Evolutionary conservation across 2,113 vertebrate species (phyloP).

Genomic region (Varanus komodoensis): DNA sequence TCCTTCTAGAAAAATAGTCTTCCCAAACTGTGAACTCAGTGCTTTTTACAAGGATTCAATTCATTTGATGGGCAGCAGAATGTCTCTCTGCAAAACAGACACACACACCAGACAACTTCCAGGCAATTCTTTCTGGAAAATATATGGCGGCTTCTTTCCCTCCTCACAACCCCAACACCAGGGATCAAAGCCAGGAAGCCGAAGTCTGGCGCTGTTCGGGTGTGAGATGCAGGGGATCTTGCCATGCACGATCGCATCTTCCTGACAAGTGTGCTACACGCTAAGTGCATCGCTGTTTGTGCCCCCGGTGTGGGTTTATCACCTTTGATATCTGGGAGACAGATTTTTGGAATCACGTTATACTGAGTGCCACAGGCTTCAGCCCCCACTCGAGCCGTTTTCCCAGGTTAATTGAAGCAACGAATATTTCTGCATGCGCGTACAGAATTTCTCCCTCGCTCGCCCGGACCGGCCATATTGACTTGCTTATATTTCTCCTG

Average conservation of each 20-base stretch:
- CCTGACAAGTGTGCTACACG: not conserved
- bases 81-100: too few species aligned
- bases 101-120: constrained; percentile 21
- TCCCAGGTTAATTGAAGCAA: constrained; percentile 71
- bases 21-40: constrained; percentile 48
- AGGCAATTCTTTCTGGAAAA: constrained; percentile 58
- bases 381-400: constrained; percentile 59
- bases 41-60: constrained; percentile 44
- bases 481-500: constrained; percentile 58
- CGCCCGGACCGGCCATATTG: constrained; percentile 49
- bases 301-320: not conserved
- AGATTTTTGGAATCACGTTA: constrained; percentile 69
- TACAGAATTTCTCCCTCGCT: constrained; percentile 45
- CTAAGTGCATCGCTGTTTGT: constrained; percentile 17
- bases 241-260: constrained; percentile 6
- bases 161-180: accelerated
- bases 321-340: constrained; percentile 51
- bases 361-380: constrained; percentile 33
- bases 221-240: constrained; percentile 14
- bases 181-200: constrained; percentile 57
- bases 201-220: not conserved
- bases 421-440: constrained; percentile 51
- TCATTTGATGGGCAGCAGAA: not conserved
- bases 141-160: not conserved
- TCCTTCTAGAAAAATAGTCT: constrained; percentile 41